phyloP scores from a whole-genome alignment of 2,113 vertebrate species.

The Salvelinus sp. region DNA sequence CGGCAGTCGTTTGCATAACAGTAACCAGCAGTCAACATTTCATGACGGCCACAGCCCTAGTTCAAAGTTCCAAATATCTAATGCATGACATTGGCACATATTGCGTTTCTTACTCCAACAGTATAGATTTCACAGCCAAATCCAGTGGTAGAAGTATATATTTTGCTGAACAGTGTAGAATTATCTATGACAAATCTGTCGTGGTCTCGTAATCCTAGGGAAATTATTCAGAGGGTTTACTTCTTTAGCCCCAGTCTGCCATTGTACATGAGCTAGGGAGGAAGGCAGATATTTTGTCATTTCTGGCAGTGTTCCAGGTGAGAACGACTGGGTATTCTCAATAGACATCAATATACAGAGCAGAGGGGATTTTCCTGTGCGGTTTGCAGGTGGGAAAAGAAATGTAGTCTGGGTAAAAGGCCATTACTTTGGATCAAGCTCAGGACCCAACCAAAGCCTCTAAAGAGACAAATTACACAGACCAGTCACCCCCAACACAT shows the following conservation, averaged over 20 bases:
- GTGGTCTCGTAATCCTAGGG: too few species aligned
- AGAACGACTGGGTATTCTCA: conserved; percentile 10
- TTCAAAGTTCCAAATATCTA: background rate
- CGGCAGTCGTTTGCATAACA: too few species aligned
- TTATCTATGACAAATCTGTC: background rate
- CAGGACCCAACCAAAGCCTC: background rate
- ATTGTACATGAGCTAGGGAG: background rate
- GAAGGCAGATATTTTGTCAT: background rate
- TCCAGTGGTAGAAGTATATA: background rate
- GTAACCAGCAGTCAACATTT: too few species aligned
- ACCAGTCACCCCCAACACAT: conserved; percentile 10
- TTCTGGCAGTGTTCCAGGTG: background rate
- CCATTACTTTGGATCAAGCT: background rate
- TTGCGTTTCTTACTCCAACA: background rate
- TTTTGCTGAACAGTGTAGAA: background rate
- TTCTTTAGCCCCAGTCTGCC: background rate
- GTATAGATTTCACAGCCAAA: background rate
- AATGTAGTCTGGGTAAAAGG: background rate
- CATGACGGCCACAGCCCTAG: too few species aligned
- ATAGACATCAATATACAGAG: conserved; percentile 2
- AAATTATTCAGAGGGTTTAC: background rate
- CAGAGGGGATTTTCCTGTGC: background rate
- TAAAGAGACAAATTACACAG: conserved; percentile 16
- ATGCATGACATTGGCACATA: background rate
- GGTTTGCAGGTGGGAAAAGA: conserved; percentile 9